Evolutionary conservation across 2,888 invertebrate genomes (phyloP), one percentile per base, ranked within the genome.

Genomic region (Falcaria lacertinaria): DNA sequence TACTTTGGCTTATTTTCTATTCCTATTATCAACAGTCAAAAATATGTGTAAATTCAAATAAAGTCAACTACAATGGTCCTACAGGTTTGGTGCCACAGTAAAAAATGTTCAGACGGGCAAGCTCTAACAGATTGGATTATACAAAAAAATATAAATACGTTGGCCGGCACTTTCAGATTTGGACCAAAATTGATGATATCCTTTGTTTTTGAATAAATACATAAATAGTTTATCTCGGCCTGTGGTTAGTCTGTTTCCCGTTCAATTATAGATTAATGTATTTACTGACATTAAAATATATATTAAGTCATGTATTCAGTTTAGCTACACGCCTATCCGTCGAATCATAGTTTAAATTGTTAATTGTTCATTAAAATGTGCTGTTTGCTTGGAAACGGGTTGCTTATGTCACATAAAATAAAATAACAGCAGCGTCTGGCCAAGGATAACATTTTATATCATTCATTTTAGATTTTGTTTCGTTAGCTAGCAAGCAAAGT

Each of bases 301-400:
- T n/a, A n/a, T n/a, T n/a, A n/a, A 25, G 25, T 25, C 8, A 8
- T 8, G 8, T 28, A 28, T 11, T 11, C 3, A 1, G 11, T 11
- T 7, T 11, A 11, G 2, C 2, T 28, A 1, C 5, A 5, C 7
- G 7, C 28, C 7, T 28, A 28, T 7, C 7, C 11, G 3, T 2
- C 7, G 3, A 28, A 3, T 11, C 7, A 11, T 11, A 11, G 7
- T 28, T 28, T 11, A 28, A 37, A 22, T 8, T n/a, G n/a, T 37
- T 13, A 37, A 22, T 37, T 37, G 37, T 37, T 37, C 7, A 37
- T 22, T 22, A 37, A 13, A 19, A 25, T 37, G 15, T 25, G 37
- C 22, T 22, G 14, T 22, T 13, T 37, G 7, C 22, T 13, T 22
- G 14, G 3, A 37, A 37, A 37, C 37, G 8, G 37, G 37, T 37